Evolutionary conservation across 2,113 vertebrate genomes (phyloP), one percentile per base, ranked within the genome.

Genomic region (Anser brachyrhynchus): DNA sequence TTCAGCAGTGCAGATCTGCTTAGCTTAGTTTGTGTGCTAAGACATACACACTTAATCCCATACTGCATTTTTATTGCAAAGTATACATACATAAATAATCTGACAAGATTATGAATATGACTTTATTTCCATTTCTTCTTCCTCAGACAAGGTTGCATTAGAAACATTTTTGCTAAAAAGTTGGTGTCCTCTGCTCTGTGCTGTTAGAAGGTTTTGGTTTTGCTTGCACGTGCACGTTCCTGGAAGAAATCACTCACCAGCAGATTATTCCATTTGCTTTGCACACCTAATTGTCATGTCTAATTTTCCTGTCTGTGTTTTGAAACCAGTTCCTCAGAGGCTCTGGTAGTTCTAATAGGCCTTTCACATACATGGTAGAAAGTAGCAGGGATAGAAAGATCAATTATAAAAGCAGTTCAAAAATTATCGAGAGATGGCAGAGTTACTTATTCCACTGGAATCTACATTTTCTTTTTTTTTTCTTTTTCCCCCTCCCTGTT

Each of bases 31-130:
- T 41, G 33, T 73, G 51, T 58, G 20, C 58, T 49, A 31, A 79
- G 9, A 43, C 17, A 6, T 26, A 26, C 44, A 2, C 22, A 35
- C 72, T 49, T 79, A 87, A 84, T 94, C 70, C 66, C 43, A 3
- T 23, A 66, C 90, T 87, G 55, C 71, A 41, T 75, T 87, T 87
- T 69, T 35, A 37, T 87, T 87, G 41, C 89, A 93, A 69, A 78
- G 46, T 0, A 0, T 37, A 43, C 2, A 1, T 41, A 52, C 0
- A 0, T 75, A 75, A 67, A 62, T 52, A 81, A 37, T 59, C 74
- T 6, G 14, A 58, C 41, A n/a, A 19, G 25, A 57, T 78, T 52
- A 71, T 41, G 11, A 65, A 46, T 72, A 35, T 67, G 21, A 37
- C 58, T 65, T n/a, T 37, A 46, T 84, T 93, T 84, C 37, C 20